Evolutionary conservation across 1,140 invertebrate species (phyloP).

Genomic region (Ceratina japonica): DNA sequence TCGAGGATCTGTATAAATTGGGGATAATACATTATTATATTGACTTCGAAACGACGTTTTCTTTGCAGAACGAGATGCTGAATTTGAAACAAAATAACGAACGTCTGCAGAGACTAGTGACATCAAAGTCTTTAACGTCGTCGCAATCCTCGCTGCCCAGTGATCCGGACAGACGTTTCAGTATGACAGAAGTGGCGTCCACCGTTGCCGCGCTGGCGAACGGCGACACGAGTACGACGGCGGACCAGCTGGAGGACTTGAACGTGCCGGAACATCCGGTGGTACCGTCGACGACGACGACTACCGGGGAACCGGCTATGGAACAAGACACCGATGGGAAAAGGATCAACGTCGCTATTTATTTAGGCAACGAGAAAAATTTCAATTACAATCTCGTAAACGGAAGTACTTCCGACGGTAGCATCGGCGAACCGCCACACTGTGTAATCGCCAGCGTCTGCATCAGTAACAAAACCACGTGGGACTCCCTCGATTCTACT

Average conservation of each 20-base stretch:
- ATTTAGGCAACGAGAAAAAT: constrained; percentile 89
- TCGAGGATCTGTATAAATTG: neutral
- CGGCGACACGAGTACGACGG: constrained; percentile 69
- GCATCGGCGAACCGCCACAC: constrained; percentile 81
- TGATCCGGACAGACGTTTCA: constrained; percentile 81
- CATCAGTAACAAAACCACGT: constrained; percentile 95
- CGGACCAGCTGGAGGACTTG: constrained; percentile 79
- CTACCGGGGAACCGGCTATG: constrained; percentile 81
- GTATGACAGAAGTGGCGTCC: constrained; percentile 80
- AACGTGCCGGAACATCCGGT: constrained; percentile 79
- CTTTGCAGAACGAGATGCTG: constrained; percentile 94
- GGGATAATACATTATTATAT: neutral
- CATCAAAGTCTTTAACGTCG: constrained; percentile 89
- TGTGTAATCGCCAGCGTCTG: constrained; percentile 91
- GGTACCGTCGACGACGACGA: constrained; percentile 76
- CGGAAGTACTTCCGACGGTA: constrained; percentile 71
- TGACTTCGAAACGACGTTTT: neutral
- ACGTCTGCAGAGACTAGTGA: constrained; percentile 92
- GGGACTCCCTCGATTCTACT: constrained; percentile 95
- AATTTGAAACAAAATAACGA: constrained; percentile 98
- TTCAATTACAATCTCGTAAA: constrained; percentile 81
- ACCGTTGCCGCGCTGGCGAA: constrained; percentile 75
- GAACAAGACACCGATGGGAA: constrained; percentile 91
- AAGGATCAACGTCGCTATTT: constrained; percentile 90
- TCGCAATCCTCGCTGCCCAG: constrained; percentile 87